Conservation (phyloP, 2,888 invertebrate species). For the Muscina levida region DNA sequence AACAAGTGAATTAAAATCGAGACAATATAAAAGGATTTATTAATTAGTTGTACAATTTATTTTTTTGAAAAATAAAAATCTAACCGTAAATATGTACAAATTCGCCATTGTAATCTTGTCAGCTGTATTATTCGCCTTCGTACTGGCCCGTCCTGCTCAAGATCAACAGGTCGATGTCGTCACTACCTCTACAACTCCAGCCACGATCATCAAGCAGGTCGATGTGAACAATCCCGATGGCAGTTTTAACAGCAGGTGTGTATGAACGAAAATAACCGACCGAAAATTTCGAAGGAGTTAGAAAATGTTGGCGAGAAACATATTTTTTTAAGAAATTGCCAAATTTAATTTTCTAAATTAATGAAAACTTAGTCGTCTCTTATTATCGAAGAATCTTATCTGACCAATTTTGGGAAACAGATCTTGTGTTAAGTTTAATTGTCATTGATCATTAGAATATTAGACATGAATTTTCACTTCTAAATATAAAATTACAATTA, state of each 20-base stretch:
- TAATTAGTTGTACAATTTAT: background rate
- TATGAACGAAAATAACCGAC: background rate
- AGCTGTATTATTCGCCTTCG: conserved; percentile 72
- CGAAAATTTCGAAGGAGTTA: background rate
- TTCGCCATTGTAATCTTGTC: conserved; percentile 70
- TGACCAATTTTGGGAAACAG: no score
- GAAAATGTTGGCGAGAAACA: background rate
- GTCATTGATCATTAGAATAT: no score
- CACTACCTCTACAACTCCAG: conserved; percentile 77
- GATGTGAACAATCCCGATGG: conserved; percentile 80
- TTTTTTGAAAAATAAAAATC: background rate
- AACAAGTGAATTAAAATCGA: conserved; percentile 62
- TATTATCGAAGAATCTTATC: no score
- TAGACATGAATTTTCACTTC: no score
- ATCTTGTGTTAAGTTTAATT: no score
- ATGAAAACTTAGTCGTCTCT: no score
- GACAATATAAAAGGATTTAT: background rate
- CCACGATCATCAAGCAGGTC: conserved; percentile 80
- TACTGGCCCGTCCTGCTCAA: conserved; percentile 74
- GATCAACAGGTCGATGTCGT: conserved; percentile 62
- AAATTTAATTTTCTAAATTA: no score
- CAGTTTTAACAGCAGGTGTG: conserved; percentile 80
- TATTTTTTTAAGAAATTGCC: no score
- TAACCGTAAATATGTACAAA: conserved; percentile 71
- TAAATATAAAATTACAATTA: no score